Percentiles rank a stretch among this genome's conserved stretches.
phyloP scores from a whole-genome alignment of 2,888 invertebrate genomes.

The Adelphocoris suturalis region DNA sequence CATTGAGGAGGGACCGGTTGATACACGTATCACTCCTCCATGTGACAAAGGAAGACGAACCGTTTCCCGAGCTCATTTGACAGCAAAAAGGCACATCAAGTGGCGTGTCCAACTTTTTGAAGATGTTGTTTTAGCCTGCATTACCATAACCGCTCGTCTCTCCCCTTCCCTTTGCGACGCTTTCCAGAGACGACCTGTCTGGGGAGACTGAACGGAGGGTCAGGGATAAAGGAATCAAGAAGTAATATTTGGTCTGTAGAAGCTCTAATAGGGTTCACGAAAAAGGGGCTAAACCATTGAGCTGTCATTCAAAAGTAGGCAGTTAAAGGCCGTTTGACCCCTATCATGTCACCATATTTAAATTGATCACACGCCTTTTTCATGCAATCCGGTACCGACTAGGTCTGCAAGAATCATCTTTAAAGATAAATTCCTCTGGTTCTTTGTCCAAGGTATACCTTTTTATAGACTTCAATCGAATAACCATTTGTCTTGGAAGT shows the following conservation, averaged over 20 bases:
- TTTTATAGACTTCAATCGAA: not conserved
- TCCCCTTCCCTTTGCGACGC: not conserved
- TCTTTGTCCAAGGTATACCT: not conserved
- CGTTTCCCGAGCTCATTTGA: constrained; percentile 7
- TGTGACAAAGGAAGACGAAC: constrained; percentile 12
- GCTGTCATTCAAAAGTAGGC: constrained; percentile 63
- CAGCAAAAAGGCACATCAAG: constrained; percentile 41
- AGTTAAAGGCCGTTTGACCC: constrained; percentile 60
- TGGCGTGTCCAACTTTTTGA: constrained; percentile 50
- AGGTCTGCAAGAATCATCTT: not conserved
- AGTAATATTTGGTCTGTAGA: constrained; percentile 69
- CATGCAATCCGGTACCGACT: not conserved
- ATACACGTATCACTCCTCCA: constrained; percentile 56
- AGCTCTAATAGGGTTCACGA: constrained; percentile 44
- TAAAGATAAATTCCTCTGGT: not conserved
- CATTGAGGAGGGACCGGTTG: constrained; percentile 23
- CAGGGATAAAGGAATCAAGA: constrained; percentile 70
- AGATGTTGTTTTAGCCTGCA: constrained; percentile 68
- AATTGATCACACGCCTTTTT: constrained; percentile 64
- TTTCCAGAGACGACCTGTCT: not conserved
- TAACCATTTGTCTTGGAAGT: not conserved
- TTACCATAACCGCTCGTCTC: constrained; percentile 63
- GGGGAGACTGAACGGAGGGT: constrained; percentile 36
- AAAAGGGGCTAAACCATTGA: constrained; percentile 60
- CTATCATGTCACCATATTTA: constrained; percentile 69